Evolutionary conservation across 2,888 invertebrate genomes (phyloP), one percentile per base, ranked within the genome.

Genomic region (Cephalotes varians): DNA sequence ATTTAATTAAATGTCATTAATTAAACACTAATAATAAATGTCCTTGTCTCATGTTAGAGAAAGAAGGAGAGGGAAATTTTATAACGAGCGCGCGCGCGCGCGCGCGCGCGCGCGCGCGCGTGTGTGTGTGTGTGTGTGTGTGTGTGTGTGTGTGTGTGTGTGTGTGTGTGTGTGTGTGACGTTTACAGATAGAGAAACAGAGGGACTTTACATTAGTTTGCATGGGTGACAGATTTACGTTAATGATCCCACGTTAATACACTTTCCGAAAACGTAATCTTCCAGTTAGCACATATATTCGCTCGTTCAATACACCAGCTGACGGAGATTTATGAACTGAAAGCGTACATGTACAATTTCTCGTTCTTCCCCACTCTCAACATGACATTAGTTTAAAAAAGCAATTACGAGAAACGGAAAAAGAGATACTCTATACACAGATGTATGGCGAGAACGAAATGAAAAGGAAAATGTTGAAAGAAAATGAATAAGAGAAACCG

Each of bases 381-480:
- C 77, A 56, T 71, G 56, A 69, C 69, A 44, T 21, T 44, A 56
- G 56, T 71, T 71, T 79, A 47, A 79, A 79, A 79, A 79, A 79
- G 77, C 71, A 79, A 79, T 79, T 79, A 79, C 37, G 69, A 69
- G 56, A 62, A 56, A 60, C n/a, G 54, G 25, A 37, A 37, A 37
- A 37, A 62, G 56, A 51, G 64, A 86, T 81, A 79, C 65, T 60
- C 31, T 49, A n/a, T 7, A 21, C 28, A 40, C 21, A 10, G 28
- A 72, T 9, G 12, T 62, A 28, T 28, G 81, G 56, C 77, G 67
- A 25, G 56, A 81, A 74, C 44, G 54, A 25, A 56, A 49, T 25
- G 21, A 79, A 81, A 85, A 83, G 79, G 69, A 89, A n/a, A n/a
- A 82, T 56, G 21, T 21, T 31, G 56, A 71, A 69, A 81, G 37